Evolutionary conservation across 2,113 vertebrate genomes (phyloP).

Genomic region (Symphodus melops): DNA sequence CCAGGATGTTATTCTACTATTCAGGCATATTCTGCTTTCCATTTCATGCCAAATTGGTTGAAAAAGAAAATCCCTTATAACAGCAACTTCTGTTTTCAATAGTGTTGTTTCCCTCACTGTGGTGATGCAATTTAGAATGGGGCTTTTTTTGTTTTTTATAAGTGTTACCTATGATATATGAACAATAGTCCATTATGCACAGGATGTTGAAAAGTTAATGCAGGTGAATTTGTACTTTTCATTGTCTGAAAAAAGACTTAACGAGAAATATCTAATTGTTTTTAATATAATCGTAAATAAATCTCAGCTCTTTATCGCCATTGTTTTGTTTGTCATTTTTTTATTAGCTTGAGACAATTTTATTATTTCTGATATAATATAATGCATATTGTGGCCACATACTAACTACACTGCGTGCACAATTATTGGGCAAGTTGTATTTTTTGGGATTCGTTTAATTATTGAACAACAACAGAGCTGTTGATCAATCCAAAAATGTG

Average conservation of each 20-base stretch:
- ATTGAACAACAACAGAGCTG: no score
- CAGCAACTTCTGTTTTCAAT: neutral
- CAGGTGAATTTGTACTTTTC: no score
- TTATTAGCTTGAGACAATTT: neutral
- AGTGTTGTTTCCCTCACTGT: neutral
- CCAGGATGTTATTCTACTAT: neutral
- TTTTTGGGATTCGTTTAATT: no score
- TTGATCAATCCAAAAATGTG: no score
- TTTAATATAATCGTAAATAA: constrained; percentile 9
- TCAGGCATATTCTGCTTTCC: neutral
- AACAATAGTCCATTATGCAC: neutral
- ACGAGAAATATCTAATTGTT: no score
- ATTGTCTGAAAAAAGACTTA: no score
- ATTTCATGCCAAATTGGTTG: neutral
- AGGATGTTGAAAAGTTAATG: neutral
- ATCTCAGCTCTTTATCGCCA: neutral
- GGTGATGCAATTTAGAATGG: neutral
- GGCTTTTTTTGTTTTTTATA: neutral
- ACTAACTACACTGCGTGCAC: no score
- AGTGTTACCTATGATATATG: no score
- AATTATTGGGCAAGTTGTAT: no score
- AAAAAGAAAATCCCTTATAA: neutral
- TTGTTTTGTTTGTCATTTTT: neutral
- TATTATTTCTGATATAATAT: neutral
- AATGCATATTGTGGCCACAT: neutral